These are phyloP conservation scores for Cataglyphis rosenhaueri DNA, from an alignment of 2,888 invertebrate genomes.

Conservation along the genomic window DNA sequence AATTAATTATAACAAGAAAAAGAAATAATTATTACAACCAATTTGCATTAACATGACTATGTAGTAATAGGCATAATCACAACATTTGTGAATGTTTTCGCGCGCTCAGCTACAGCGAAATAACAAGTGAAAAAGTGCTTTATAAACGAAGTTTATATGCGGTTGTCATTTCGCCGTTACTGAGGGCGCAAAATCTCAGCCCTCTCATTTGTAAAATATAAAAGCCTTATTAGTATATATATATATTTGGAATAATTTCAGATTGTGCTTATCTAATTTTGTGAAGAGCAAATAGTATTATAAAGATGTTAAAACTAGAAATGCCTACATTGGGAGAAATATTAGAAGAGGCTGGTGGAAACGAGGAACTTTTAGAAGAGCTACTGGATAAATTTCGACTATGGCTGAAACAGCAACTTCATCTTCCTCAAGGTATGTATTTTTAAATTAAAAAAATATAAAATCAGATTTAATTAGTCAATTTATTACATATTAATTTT, in stretches of 20 bases:
- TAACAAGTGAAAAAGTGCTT: no score
- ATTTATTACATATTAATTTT: neutral
- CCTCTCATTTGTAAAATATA: no score
- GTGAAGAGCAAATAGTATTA: neutral
- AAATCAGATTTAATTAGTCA: neutral
- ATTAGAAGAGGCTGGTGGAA: conserved; percentile 70
- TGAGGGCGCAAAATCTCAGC: no score
- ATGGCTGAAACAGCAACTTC: conserved; percentile 83
- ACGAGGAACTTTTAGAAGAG: conserved; percentile 72
- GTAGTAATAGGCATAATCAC: no score
- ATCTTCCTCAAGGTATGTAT: conserved; percentile 81
- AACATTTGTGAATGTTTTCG: no score
- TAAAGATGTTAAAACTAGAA: conserved; percentile 10
- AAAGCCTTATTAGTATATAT: no score
- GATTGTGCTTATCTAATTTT: neutral
- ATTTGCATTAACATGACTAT: no score
- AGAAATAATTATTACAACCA: no score
- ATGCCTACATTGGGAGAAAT: conserved; percentile 60
- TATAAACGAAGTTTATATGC: no score
- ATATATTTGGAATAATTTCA: neutral
- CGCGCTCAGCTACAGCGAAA: no score
- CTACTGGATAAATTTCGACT: conserved; percentile 76
- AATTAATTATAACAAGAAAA: neutral
- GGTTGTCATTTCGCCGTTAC: no score
- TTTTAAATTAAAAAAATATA: neutral